phyloP scores from a whole-genome alignment of 2,888 invertebrate species.

The Cremastinae sp. region DNA sequence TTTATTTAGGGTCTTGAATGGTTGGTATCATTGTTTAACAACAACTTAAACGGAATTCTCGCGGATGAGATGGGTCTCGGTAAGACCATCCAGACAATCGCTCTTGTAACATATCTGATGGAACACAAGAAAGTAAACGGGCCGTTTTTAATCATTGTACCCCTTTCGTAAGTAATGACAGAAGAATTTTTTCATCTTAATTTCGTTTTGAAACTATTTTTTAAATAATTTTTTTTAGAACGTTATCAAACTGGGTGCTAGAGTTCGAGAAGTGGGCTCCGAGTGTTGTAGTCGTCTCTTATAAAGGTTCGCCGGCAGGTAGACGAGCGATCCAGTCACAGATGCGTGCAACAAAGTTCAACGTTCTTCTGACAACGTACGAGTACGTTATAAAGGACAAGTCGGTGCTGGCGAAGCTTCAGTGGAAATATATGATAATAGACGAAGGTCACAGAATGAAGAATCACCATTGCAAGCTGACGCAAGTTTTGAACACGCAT shows the following conservation, averaged over 20 bases:
- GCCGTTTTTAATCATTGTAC: slow-evolving; percentile 98
- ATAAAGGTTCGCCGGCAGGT: slow-evolving; percentile 95
- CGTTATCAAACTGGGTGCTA: slow-evolving; percentile 98
- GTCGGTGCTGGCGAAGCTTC: slow-evolving; percentile 95
- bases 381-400: slow-evolving; percentile 99
- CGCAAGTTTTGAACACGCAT: slow-evolving; percentile 97
- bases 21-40: slow-evolving; percentile 99
- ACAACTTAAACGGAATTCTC: slow-evolving; percentile 98
- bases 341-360: slow-evolving; percentile 96
- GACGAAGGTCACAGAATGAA: slow-evolving; percentile 99
- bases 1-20: slow-evolving; percentile 99
- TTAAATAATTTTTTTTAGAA: slow-evolving; percentile 81
- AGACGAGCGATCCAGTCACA: slow-evolving; percentile 91
- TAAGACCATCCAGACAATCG: slow-evolving; percentile 99
- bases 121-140: slow-evolving; percentile 99
- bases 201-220: neutral
- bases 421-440: slow-evolving; percentile 99
- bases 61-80: slow-evolving; percentile 99
- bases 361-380: slow-evolving; percentile 98
- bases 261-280: slow-evolving; percentile 99
- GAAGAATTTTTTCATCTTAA: neutral
- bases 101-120: slow-evolving; percentile 97
- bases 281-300: slow-evolving; percentile 92
- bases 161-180: slow-evolving; percentile 89
- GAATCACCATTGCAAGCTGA: slow-evolving; percentile 99